These are phyloP conservation scores for Chironomus riparius DNA, from an alignment of 2,888 invertebrate species.

Conservation along the genomic window DNA sequence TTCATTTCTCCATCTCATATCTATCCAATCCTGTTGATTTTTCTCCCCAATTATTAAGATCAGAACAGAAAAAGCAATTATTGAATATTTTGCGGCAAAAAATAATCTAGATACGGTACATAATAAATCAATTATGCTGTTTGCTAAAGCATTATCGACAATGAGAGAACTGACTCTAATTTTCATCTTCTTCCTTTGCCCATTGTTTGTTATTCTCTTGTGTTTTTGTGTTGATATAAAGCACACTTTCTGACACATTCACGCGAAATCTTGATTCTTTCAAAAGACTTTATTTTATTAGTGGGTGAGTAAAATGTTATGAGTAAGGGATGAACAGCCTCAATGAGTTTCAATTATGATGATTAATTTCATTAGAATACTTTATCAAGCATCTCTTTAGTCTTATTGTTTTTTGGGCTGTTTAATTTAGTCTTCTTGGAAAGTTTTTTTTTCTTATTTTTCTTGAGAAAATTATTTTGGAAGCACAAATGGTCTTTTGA, in stretches of 20 bases:
- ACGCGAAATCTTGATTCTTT: background rate
- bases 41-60: background rate
- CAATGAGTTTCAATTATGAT: constrained; percentile 8
- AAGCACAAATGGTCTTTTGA: too few species aligned
- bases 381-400: background rate
- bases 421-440: too few species aligned
- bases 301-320: background rate
- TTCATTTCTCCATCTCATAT: background rate
- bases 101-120: constrained; percentile 15
- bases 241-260: background rate
- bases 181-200: background rate
- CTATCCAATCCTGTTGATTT: too few species aligned
- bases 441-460: too few species aligned
- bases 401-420: too few species aligned
- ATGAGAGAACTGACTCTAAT: background rate
- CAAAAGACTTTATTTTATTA: background rate
- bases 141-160: constrained; percentile 12
- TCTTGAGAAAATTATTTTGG: too few species aligned
- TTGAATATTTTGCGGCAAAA: constrained; percentile 12
- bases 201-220: background rate
- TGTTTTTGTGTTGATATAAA: background rate
- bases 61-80: background rate
- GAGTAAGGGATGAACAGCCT: background rate
- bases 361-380: background rate
- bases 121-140: constrained; percentile 25